phyloP scores from a whole-genome alignment of 1,140 invertebrate species.

The Euwallacea fornicatus region DNA sequence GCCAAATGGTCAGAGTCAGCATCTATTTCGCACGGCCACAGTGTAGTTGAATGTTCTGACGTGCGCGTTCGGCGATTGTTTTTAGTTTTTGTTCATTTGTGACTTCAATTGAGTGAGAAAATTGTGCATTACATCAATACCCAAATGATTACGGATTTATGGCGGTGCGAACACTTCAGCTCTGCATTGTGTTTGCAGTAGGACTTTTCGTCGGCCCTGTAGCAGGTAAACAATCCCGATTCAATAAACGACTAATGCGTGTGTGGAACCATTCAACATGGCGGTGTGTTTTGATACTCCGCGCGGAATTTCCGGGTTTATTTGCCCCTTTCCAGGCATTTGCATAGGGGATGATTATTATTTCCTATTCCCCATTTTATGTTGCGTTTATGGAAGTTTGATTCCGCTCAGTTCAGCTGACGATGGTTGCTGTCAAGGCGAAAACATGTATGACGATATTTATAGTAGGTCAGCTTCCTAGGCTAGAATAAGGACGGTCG shows the following conservation, averaged over 20 bases:
- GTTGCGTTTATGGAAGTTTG: background rate
- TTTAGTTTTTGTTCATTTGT: conserved; percentile 18
- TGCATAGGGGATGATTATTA: too few species aligned
- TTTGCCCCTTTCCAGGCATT: conserved; percentile 18
- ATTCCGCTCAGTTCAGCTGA: background rate
- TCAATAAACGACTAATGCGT: background rate
- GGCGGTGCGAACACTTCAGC: conserved; percentile 35
- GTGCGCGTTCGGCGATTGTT: background rate
- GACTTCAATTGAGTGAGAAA: conserved; percentile 6
- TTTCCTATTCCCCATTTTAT: too few species aligned
- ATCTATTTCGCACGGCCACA: too few species aligned
- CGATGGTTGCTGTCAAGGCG: conserved; percentile 32
- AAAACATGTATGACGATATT: conserved; percentile 20
- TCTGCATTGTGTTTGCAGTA: conserved; percentile 39
- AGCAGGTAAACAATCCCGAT: conserved; percentile 20
- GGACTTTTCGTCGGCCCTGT: conserved; percentile 25
- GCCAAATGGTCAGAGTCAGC: too few species aligned
- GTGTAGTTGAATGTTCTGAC: too few species aligned
- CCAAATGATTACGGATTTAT: conserved; percentile 40
- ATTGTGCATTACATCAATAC: background rate
- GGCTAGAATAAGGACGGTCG: background rate
- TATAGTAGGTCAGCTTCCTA: conserved; percentile 8
- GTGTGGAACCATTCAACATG: conserved; percentile 33
- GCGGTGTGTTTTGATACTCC: conserved; percentile 33
- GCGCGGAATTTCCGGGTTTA: conserved; percentile 31